Evolutionary conservation across 2,888 invertebrate species (phyloP), one percentile per base, ranked within the genome.

Genomic region (Troides oblongomaculatus): DNA sequence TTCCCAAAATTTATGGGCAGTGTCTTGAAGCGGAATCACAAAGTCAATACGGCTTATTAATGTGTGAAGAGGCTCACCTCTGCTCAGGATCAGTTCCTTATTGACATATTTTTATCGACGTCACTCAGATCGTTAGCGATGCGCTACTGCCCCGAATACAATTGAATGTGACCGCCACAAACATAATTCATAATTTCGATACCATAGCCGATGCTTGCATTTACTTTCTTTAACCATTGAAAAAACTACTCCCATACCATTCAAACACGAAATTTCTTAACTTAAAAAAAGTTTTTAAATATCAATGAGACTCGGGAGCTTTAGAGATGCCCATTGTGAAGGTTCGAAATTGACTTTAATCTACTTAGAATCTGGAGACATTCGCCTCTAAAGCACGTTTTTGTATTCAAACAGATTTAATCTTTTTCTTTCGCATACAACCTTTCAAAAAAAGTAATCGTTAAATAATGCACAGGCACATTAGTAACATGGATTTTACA

Each of bases 31-130:
- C 74, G 81, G 75, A 82, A 89, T 90, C 83, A 87, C 79, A 89
- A 90, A 92, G 90, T 90, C 90, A 85, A 90, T 89, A 83, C 77
- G 80, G 79, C 86, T 90, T 91, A 90, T 92, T 89, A 89, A 91
- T 90, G 91, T 92, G 92, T 91, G 92, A 90, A 91, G 87, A 86
- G 84, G 83, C 85, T 83, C 91, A 90, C 91, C 89, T 90, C 82
- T 78, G 77, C 77, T 79, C 62, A 77, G 81, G 84, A 84, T 81
- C 77, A 76, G 75, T 79, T 79, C 80, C 71, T 80, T 76, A 76
- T 76, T 83, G 84, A 86, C 86, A 89, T 89, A 91, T 89, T 90
- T 88, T 88, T 89, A 84, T 88, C 82, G 88, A 85, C 81, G 80
- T 77, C 78, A 74, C 75, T 73, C 81, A 78, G 82, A 85, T 92